phyloP scores from a whole-genome alignment of 2,113 vertebrate genomes.

The Chauna torquata region DNA sequence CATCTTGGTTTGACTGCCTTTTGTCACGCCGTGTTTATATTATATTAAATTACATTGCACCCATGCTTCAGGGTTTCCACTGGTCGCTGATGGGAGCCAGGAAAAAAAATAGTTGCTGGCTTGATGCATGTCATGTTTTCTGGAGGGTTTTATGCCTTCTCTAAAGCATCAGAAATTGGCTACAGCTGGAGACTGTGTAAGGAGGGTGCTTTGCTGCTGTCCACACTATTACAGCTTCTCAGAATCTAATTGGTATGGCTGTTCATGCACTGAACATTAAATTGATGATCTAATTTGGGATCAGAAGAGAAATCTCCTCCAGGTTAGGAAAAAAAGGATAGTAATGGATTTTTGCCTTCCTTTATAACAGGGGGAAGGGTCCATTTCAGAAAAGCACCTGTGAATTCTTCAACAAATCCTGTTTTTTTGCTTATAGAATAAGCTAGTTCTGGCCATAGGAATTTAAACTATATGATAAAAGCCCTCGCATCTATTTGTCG shows the following conservation, averaged over 20 bases:
- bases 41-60: not conserved
- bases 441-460: not conserved
- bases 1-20: not conserved
- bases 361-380: not conserved
- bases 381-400: constrained; percentile 4
- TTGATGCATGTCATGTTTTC: not conserved
- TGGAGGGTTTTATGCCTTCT: not conserved
- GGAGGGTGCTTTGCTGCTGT: not conserved
- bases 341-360: constrained; percentile 7
- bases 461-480: not conserved
- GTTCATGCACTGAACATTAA: constrained; percentile 61
- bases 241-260: constrained; percentile 57
- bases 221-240: constrained; percentile 45
- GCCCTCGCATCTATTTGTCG: not conserved
- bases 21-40: not conserved
- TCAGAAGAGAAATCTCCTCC: constrained; percentile 63
- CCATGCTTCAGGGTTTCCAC: not conserved
- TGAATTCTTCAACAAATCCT: constrained; percentile 5
- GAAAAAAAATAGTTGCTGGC: not conserved
- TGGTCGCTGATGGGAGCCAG: not conserved
- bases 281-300: constrained; percentile 64
- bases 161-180: constrained; percentile 12
- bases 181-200: constrained; percentile 24
- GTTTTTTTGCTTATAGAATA: not conserved
- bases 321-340: constrained; percentile 33